Percentiles rank a stretch among this genome's conserved stretches.
Conservation (phyloP, 2,113 vertebrate species). For the Sturnira hondurensis region DNA sequence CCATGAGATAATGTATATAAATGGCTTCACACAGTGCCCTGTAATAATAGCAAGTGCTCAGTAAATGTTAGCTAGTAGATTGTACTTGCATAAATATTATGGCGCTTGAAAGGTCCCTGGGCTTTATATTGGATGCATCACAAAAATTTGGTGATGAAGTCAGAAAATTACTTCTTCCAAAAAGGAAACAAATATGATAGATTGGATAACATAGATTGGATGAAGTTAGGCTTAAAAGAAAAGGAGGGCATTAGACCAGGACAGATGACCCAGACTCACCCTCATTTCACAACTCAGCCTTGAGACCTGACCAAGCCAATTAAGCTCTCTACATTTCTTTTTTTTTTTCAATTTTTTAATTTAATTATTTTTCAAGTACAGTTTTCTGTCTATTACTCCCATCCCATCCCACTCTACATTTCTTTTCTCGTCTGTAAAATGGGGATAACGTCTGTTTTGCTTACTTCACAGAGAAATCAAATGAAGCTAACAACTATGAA, state of each 20-base stretch:
- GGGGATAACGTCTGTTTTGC: not conserved
- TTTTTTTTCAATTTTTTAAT: too few relatives aligned
- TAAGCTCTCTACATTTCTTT: not conserved
- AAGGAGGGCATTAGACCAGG: not conserved
- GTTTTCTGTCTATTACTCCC: too few relatives aligned
- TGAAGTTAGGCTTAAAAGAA: not conserved
- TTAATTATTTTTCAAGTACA: too few relatives aligned
- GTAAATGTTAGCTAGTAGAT: not conserved
- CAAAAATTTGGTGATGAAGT: not conserved
- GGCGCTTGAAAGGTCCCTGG: not conserved
- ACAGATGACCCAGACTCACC: not conserved
- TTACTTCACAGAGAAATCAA: not conserved
- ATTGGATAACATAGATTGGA: not conserved
- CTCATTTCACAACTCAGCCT: not conserved
- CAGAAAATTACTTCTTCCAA: not conserved
- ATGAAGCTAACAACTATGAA: constrained; percentile 4
- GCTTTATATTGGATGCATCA: not conserved
- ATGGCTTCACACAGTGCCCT: not conserved
- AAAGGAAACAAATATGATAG: not conserved
- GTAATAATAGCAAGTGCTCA: not conserved
- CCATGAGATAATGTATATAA: not conserved
- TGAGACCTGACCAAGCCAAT: not conserved
- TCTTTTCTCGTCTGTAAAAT: constrained; percentile 20
- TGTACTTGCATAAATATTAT: not conserved
- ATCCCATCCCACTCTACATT: too few relatives aligned